Evolutionary conservation across 2,113 vertebrate genomes (phyloP).

Genomic region (Panurus biarmicus): DNA sequence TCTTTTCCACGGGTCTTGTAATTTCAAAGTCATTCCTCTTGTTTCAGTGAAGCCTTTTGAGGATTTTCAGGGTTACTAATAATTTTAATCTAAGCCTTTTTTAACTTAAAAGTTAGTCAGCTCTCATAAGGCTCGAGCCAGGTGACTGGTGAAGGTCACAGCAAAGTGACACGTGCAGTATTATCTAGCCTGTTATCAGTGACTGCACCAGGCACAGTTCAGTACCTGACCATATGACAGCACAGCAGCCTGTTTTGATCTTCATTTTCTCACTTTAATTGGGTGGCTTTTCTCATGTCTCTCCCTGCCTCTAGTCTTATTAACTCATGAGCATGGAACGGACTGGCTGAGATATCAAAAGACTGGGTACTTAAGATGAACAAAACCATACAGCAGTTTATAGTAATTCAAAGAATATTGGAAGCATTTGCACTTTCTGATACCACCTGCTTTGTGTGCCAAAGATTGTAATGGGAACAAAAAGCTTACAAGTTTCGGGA

Average conservation of each 20-base stretch:
- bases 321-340: not conserved
- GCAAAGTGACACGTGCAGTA: not conserved
- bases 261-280: constrained; percentile 38
- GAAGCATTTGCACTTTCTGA: not conserved
- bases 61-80: not conserved
- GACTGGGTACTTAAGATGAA: constrained; percentile 7
- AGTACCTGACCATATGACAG: not conserved
- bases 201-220: constrained; percentile 13
- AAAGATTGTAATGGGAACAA: not conserved
- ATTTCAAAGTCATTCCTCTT: not conserved
- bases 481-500: not conserved
- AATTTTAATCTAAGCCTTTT: constrained; percentile 15
- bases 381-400: not conserved
- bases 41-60: not conserved
- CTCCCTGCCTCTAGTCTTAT: constrained; percentile 21
- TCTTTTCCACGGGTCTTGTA: not conserved
- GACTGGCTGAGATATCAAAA: constrained; percentile 37
- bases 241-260: constrained; percentile 13
- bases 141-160: not conserved
- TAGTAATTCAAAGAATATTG: constrained; percentile 21
- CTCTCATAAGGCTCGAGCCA: not conserved
- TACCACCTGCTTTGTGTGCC: not conserved
- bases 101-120: not conserved
- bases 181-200: not conserved
- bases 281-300: not conserved